phyloP scores from a whole-genome alignment of 1,140 invertebrate species.

The Oreohelix idahoensis region DNA sequence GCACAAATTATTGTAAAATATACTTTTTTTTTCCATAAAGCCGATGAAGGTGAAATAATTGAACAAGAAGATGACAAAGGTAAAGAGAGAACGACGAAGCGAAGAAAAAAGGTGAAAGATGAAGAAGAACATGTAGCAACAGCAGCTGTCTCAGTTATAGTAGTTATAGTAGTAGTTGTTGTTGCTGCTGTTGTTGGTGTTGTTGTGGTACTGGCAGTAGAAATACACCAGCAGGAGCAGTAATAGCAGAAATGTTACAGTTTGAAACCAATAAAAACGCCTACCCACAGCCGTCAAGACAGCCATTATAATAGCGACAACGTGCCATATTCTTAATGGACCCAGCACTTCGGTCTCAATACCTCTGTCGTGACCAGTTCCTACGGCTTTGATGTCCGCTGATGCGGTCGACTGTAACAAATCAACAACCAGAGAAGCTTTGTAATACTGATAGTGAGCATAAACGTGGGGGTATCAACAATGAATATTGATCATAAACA shows the following conservation, averaged over 20 bases:
- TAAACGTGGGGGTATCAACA: too few relatives aligned
- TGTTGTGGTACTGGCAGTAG: not conserved
- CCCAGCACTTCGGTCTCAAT: conserved; percentile 41
- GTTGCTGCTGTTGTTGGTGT: not conserved
- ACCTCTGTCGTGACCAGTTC: not conserved
- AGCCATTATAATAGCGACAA: conserved; percentile 32
- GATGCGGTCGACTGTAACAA: not conserved
- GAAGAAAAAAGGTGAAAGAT: too few relatives aligned
- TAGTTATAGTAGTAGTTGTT: not conserved
- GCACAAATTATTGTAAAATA: too few relatives aligned
- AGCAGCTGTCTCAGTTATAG: not conserved
- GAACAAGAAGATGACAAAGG: too few relatives aligned
- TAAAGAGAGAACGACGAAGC: too few relatives aligned
- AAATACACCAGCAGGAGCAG: not conserved
- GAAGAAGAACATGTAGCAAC: too few relatives aligned
- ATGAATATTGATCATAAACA: too few relatives aligned
- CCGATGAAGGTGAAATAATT: too few relatives aligned
- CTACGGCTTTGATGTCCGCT: not conserved
- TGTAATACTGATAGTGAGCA: too few relatives aligned
- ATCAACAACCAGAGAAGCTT: not conserved
- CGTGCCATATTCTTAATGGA: conserved; percentile 42
- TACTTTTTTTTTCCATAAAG: too few relatives aligned
- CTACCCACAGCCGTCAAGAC: conserved; percentile 35
- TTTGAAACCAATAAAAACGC: not conserved
- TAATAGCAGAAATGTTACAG: too few relatives aligned